A percentile compares a stretch with the other conserved stretches of the same genome.
Conservation (phyloP, 1,140 invertebrate genomes). For the Drosophila seguyi region DNA sequence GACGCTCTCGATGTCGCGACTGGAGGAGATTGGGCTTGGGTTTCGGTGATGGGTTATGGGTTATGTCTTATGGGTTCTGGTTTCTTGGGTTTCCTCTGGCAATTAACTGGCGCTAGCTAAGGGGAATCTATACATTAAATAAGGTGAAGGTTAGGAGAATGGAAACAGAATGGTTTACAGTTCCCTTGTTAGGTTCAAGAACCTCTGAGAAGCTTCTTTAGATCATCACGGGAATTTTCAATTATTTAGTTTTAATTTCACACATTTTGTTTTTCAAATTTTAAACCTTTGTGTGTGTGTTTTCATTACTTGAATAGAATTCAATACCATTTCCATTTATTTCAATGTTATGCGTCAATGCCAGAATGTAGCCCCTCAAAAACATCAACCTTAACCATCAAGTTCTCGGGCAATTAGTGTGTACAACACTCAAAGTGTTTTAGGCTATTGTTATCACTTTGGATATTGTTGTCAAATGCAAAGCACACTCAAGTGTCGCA, state of each 20-base stretch:
- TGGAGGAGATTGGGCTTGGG: slow-evolving; percentile 36
- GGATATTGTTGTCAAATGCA: slow-evolving; percentile 51
- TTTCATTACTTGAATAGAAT: neutral
- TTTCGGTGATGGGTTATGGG: slow-evolving; percentile 4
- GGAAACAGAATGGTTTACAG: slow-evolving; percentile 7
- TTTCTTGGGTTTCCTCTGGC: slow-evolving; percentile 47
- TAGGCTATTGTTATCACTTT: slow-evolving; percentile 41
- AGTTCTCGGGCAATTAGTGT: slow-evolving; percentile 45
- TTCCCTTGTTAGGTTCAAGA: slow-evolving; percentile 29
- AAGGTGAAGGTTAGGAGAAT: neutral
- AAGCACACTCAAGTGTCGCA: slow-evolving; percentile 46
- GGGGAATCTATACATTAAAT: slow-evolving; percentile 25
- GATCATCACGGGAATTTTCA: neutral
- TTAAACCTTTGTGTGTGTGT: neutral
- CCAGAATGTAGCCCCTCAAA: slow-evolving; percentile 9
- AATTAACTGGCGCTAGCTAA: slow-evolving; percentile 77
- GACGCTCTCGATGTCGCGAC: slow-evolving; percentile 66
- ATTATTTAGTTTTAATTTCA: neutral
- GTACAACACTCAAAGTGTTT: slow-evolving; percentile 42
- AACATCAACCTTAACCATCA: slow-evolving; percentile 31
- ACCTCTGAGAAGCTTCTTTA: neutral
- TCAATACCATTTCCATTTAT: slow-evolving; percentile 1
- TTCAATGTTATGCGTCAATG: slow-evolving; percentile 7
- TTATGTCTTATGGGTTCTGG: slow-evolving; percentile 28
- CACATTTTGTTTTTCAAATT: neutral